Evolutionary conservation across 2,888 invertebrate species (phyloP).

Genomic region (Odontomyia ornata): DNA sequence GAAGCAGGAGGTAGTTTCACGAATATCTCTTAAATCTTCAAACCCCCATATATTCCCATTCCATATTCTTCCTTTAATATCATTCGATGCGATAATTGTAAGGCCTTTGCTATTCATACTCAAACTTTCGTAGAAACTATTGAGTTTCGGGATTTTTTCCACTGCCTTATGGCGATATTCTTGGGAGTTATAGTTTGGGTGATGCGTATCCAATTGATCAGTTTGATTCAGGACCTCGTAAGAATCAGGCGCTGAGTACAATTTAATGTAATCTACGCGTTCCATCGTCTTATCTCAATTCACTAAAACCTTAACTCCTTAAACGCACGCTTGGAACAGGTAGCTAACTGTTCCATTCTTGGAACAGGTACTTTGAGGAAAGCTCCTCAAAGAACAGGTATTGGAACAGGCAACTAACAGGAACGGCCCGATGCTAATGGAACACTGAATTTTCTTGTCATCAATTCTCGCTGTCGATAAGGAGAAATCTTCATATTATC

Average conservation of each 20-base stretch:
- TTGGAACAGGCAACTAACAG: too few relatives aligned
- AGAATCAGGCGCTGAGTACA: constrained; percentile 52
- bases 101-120: constrained; percentile 55
- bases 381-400: too few relatives aligned
- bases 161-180: constrained; percentile 60
- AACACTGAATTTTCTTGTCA: too few relatives aligned
- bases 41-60: constrained; percentile 60
- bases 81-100: constrained; percentile 58
- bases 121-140: constrained; percentile 60
- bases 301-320: too few relatives aligned
- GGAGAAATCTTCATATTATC: too few relatives aligned
- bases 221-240: constrained; percentile 53
- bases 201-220: constrained; percentile 56
- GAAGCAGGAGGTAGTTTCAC: constrained; percentile 53
- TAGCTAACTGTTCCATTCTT: too few relatives aligned
- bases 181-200: constrained; percentile 61
- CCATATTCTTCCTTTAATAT: constrained; percentile 59
- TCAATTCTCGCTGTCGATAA: too few relatives aligned
- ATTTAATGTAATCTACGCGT: constrained; percentile 40
- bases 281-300: too few relatives aligned
- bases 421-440: too few relatives aligned
- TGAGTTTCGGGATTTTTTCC: constrained; percentile 55
- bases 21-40: constrained; percentile 52
- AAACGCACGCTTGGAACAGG: too few relatives aligned
- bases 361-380: too few relatives aligned